These are phyloP conservation scores for Trissolcus basalis DNA, from an alignment of 1,140 invertebrate species.

Conservation along the genomic window DNA sequence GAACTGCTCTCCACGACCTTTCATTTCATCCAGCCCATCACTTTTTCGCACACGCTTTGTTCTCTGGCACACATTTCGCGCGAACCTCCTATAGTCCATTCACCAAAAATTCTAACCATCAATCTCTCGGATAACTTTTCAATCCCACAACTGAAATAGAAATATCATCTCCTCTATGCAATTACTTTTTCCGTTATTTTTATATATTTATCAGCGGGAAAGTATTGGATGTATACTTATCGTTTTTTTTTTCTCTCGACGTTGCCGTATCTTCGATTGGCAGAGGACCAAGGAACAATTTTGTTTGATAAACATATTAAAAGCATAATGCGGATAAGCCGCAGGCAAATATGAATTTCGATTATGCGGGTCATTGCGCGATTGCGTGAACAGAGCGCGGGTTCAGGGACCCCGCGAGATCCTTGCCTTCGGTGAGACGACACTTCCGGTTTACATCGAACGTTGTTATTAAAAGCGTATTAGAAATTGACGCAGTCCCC, in stretches of 20 bases:
- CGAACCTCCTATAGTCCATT: conserved; percentile 13
- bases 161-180: too few relatives aligned
- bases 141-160: conserved; percentile 4
- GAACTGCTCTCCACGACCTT: conserved; percentile 59
- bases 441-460: conserved; percentile 69
- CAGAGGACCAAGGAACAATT: too few relatives aligned
- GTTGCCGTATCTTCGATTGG: too few relatives aligned
- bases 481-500: conserved; percentile 56
- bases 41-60: conserved; percentile 3
- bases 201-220: too few relatives aligned
- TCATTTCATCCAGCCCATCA: conserved; percentile 16
- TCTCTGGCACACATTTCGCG: conserved; percentile 30
- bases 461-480: conserved; percentile 64
- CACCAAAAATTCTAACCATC: too few relatives aligned
- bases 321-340: too few relatives aligned
- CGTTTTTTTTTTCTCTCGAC: too few relatives aligned
- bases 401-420: conserved; percentile 60
- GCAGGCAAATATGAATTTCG: conserved; percentile 2
- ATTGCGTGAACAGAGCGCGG: conserved; percentile 63
- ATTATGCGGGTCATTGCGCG: conserved; percentile 59
- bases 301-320: too few relatives aligned
- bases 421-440: conserved; percentile 67
- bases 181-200: too few relatives aligned
- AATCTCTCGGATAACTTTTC: background rate
- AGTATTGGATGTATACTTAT: too few relatives aligned